A percentile compares a stretch with the other conserved stretches of the same genome.
Conservation (phyloP, 2,113 vertebrate genomes). For the Clarias batrachus region DNA sequence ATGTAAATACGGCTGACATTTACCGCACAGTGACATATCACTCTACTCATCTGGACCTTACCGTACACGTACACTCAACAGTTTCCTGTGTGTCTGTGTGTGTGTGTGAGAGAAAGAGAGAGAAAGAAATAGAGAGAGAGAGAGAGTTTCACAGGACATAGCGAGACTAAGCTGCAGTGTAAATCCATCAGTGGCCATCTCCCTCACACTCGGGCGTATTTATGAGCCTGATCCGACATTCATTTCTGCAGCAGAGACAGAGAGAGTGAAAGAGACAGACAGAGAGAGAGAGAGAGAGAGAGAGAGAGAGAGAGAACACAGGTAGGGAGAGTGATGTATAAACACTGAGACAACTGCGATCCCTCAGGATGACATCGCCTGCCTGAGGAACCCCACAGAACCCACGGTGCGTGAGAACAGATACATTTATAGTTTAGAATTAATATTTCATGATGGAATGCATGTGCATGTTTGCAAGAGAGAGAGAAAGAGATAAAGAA, state of each 20-base stretch:
- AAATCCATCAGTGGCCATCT: conserved; percentile 48
- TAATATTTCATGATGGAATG: conserved; percentile 10
- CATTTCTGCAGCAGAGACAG: conserved; percentile 20
- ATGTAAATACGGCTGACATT: conserved; percentile 50
- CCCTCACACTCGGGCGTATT: conserved; percentile 43
- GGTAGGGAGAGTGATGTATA: conserved; percentile 41
- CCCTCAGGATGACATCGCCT: conserved; percentile 44
- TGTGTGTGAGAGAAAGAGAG: not conserved
- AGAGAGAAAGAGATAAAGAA: not conserved
- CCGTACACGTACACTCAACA: conserved; percentile 40
- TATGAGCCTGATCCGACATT: conserved; percentile 41
- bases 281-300: not conserved
- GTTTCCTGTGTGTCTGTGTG: conserved; percentile 46
- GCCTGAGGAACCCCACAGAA: conserved; percentile 14
- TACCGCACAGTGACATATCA: conserved; percentile 37
- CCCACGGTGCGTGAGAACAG: conserved; percentile 12
- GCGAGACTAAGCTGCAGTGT: conserved; percentile 22
- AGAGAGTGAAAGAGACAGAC: not conserved
- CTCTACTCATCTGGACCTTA: conserved; percentile 40
- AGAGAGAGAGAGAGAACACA: conserved; percentile 8
- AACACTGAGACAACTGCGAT: conserved; percentile 50
- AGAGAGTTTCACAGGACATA: not conserved
- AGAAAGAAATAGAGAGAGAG: conserved; percentile 15
- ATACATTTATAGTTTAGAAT: conserved; percentile 25
- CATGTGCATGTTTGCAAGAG: conserved; percentile 18